Base-by-base conservation (phyloP, 2,797 vertebrate species). In the Sciaenops ocellatus region DNA sequence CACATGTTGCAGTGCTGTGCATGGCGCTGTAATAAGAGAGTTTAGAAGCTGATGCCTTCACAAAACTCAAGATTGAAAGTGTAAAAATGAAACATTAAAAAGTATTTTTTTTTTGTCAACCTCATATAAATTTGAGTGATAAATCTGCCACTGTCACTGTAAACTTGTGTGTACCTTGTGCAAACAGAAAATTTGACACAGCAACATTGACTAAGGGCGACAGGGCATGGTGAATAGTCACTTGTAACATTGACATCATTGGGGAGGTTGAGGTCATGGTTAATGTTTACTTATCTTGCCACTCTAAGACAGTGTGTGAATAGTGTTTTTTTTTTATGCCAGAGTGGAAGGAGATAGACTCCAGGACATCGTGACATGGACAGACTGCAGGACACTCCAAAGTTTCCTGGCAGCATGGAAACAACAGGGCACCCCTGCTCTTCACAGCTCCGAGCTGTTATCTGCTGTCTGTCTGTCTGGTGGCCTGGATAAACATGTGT, bases 331-430 rank as follows among this genome's bases (percentile, higher is more conserved):
- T 81, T 78, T 70, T 82, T 88, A 80, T 24, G 34, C 72, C 83
- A 63, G 20, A 79, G 83, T 73, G 69, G 67, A 82, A 82, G 61
- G 18, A 86, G 83, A 90, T 83, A 85, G 52, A 73, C 68, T 56
- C 68, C 57, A 74, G 80, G 74, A 82, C 78, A 9, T 1, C 26
- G 69, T 63, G 76, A 87, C 64, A 41, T 28, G 51, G 78, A 89
- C 17, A 22, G 69, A 83, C 56, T 66, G 56, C 84, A 83, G 80
- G 84, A 80, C 82, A 83, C 71, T 76, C 56, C 46, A 70, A 15
- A 54, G 80, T 81, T 84, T 86, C 83, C 81, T 82, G 69, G 69
- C 69, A 84, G 78, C 78, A 22, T 80, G 84, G 87, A 88, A 91
- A 89, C 81, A 78, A 61, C 75, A 62, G 77, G 82, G 72, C 87